Conservation (phyloP, 2,888 invertebrate species). For the Napeogenes sylphis region DNA sequence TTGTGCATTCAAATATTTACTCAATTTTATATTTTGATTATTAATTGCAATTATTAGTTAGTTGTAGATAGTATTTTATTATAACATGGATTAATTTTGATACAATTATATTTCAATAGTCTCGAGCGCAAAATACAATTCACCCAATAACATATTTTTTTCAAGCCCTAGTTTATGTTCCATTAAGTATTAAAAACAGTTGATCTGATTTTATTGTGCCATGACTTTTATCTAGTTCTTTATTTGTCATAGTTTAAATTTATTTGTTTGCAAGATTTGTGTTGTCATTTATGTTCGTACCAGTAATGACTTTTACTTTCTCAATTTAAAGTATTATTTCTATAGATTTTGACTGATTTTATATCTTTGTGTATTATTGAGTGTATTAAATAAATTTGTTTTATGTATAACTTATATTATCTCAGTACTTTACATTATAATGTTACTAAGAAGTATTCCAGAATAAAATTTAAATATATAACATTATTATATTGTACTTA, state of each 20-base stretch:
- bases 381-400: conserved; percentile 13
- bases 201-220: conserved; percentile 24
- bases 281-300: neutral
- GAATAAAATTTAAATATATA: too few species aligned
- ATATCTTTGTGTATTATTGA: conserved; percentile 12
- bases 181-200: neutral
- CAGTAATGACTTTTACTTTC: neutral
- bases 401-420: conserved; percentile 12
- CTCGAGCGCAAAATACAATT: neutral
- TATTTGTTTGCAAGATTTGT: too few species aligned
- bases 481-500: too few species aligned
- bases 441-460: too few species aligned
- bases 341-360: conserved; percentile 23
- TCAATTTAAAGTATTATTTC: conserved; percentile 22
- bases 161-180: too few species aligned
- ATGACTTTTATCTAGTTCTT: neutral
- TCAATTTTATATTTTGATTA: conserved; percentile 7
- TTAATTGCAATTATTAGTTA: neutral
- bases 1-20: conserved; percentile 14
- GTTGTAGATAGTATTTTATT: conserved; percentile 1
- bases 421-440: conserved; percentile 1
- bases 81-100: neutral
- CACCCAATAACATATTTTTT: too few species aligned
- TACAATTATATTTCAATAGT: neutral
- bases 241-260: neutral